A percentile compares a stretch with the other conserved stretches of the same genome.
phyloP scores from a whole-genome alignment of 1,140 invertebrate genomes.

The Anastatus disparis region DNA sequence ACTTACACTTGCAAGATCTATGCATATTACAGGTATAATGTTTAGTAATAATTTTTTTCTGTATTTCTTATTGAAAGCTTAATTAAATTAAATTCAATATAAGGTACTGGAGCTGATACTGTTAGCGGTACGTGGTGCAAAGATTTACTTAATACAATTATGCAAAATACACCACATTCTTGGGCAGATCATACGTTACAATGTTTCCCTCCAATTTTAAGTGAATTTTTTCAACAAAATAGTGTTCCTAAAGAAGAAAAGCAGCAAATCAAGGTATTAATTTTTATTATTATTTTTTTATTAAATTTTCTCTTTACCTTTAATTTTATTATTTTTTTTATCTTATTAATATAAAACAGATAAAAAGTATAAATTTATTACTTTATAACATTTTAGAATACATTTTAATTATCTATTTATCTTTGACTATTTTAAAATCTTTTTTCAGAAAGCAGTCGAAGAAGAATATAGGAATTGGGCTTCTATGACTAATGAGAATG shows the following conservation, averaged over 20 bases:
- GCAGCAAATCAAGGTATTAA: slow-evolving; percentile 78
- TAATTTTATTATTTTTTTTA: neutral
- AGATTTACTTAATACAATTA: slow-evolving; percentile 90
- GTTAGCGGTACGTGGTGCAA: slow-evolving; percentile 87
- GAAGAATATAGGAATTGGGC: slow-evolving; percentile 96
- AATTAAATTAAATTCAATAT: neutral
- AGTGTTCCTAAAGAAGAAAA: slow-evolving; percentile 89
- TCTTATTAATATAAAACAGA: neutral
- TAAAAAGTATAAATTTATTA: neutral
- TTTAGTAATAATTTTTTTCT: neutral
- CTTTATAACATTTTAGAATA: neutral
- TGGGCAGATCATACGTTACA: slow-evolving; percentile 93
- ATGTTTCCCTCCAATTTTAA: slow-evolving; percentile 89
- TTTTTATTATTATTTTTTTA: neutral
- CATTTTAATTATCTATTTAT: neutral
- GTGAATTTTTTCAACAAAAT: slow-evolving; percentile 88
- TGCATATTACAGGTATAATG: slow-evolving; percentile 86
- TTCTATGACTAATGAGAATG: slow-evolving; percentile 95
- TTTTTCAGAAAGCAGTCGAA: slow-evolving; percentile 81
- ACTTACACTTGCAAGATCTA: slow-evolving; percentile 90
- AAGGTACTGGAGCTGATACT: slow-evolving; percentile 70
- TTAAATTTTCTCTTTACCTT: neutral
- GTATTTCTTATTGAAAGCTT: slow-evolving; percentile 17
- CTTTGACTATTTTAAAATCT: slow-evolving; percentile 6
- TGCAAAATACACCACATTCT: slow-evolving; percentile 93